These are phyloP conservation scores for Epinephelus awoara DNA, from an alignment of 2,797 vertebrate genomes.

Conservation along the genomic window DNA sequence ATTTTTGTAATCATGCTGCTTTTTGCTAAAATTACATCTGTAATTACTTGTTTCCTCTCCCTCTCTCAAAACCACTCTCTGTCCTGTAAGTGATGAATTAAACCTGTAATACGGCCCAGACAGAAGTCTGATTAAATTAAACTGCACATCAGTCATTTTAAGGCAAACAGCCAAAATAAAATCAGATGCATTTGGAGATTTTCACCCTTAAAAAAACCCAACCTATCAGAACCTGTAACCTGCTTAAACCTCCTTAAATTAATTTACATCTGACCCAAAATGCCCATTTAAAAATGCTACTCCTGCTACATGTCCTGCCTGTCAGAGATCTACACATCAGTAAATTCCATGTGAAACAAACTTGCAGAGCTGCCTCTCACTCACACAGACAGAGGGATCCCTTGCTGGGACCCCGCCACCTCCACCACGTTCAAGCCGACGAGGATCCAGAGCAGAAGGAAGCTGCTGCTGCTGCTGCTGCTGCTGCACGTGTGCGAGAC, in stretches of 20 bases:
- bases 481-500: slow-evolving; percentile 81
- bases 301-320: too few species aligned
- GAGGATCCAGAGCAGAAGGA: slow-evolving; percentile 87
- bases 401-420: slow-evolving; percentile 92
- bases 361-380: slow-evolving; percentile 78
- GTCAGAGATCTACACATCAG: not conserved
- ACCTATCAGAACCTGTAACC: not conserved
- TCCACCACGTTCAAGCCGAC: slow-evolving; percentile 85
- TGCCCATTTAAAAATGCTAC: too few species aligned
- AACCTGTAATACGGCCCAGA: not conserved
- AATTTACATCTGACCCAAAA: not conserved
- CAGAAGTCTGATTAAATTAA: not conserved
- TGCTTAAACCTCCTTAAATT: not conserved
- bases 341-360: slow-evolving; percentile 33
- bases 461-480: slow-evolving; percentile 75
- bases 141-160: not conserved
- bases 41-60: not conserved
- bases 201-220: not conserved
- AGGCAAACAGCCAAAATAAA: slow-evolving; percentile 3
- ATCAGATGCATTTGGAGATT: not conserved
- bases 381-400: slow-evolving; percentile 98
- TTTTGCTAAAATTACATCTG: slow-evolving; percentile 5
- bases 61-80: not conserved
- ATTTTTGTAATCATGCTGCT: not conserved
- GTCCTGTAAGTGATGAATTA: not conserved